Evolutionary conservation across 2,113 vertebrate genomes (phyloP).

Genomic region (Steatornis caripensis): DNA sequence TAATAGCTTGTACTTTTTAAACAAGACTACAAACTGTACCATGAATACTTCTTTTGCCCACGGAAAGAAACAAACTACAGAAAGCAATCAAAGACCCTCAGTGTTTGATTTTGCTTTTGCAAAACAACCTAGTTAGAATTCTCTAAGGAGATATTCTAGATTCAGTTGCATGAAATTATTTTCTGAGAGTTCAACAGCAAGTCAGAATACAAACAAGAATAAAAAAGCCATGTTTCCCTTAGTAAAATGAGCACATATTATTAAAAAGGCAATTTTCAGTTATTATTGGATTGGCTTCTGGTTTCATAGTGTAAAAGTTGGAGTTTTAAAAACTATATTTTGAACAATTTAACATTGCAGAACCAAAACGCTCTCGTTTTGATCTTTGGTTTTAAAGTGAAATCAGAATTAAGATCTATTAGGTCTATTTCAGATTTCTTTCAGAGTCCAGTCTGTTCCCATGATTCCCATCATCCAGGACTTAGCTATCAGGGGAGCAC

Average conservation of each 20-base stretch:
- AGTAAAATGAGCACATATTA: neutral
- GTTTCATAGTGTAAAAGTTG: neutral
- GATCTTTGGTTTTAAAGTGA: neutral
- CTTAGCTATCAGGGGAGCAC: neutral
- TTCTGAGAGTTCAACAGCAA: neutral
- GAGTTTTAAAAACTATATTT: neutral
- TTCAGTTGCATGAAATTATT: neutral
- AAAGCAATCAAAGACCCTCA: constrained; percentile 7
- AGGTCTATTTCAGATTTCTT: neutral
- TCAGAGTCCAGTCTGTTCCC: neutral
- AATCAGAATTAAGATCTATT: neutral
- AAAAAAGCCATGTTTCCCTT: neutral
- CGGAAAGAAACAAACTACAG: neutral
- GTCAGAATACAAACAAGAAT: neutral
- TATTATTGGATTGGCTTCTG: neutral
- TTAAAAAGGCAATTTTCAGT: neutral
- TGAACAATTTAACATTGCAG: neutral
- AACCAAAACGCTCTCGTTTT: neutral
- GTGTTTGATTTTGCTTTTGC: constrained; percentile 18
- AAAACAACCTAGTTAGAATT: constrained; percentile 23
- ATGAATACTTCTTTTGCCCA: neutral
- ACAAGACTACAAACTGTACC: neutral
- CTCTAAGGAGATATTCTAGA: constrained; percentile 23
- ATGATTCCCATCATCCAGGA: neutral
- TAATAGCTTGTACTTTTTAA: neutral